Evolutionary conservation across 2,888 invertebrate genomes (phyloP).

Genomic region (Amaurobius ferox): DNA sequence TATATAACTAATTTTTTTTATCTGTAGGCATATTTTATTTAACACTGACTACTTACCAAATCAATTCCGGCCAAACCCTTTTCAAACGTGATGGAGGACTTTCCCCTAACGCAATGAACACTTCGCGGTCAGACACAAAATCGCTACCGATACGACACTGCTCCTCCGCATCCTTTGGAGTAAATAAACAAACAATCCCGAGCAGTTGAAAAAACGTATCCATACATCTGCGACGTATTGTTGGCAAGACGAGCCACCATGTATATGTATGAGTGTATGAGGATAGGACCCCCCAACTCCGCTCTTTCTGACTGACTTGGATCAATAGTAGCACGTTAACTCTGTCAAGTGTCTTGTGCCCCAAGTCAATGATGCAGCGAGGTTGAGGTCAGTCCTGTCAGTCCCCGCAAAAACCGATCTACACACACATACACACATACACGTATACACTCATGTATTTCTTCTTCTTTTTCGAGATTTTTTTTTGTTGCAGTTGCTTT

Average conservation of each 20-base stretch:
- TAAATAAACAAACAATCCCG: slow-evolving; percentile 46
- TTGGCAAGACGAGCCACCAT: slow-evolving; percentile 47
- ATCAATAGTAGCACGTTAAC: slow-evolving; percentile 71
- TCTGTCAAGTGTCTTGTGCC: slow-evolving; percentile 71
- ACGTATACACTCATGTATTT: slow-evolving; percentile 10
- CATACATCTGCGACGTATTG: slow-evolving; percentile 63
- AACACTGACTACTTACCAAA: too few relatives aligned
- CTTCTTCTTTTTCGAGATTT: neutral
- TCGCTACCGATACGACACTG: slow-evolving; percentile 15
- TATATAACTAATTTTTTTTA: too few relatives aligned
- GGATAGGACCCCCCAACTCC: neutral
- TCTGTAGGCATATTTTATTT: too few relatives aligned
- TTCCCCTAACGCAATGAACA: neutral
- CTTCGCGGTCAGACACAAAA: slow-evolving; percentile 15
- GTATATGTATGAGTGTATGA: slow-evolving; percentile 41
- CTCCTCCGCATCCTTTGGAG: slow-evolving; percentile 30
- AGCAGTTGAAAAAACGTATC: slow-evolving; percentile 36
- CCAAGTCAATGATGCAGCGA: slow-evolving; percentile 70
- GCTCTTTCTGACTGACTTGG: slow-evolving; percentile 39
- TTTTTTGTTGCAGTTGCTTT: slow-evolving; percentile 46
- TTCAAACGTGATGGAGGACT: too few relatives aligned
- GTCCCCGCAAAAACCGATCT: slow-evolving; percentile 52
- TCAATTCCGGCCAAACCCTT: too few relatives aligned
- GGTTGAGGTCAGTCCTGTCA: slow-evolving; percentile 67
- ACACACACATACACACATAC: slow-evolving; percentile 38